phyloP scores from a whole-genome alignment of 64 coral and sea anemone species.

The Orbicella faveolata region DNA sequence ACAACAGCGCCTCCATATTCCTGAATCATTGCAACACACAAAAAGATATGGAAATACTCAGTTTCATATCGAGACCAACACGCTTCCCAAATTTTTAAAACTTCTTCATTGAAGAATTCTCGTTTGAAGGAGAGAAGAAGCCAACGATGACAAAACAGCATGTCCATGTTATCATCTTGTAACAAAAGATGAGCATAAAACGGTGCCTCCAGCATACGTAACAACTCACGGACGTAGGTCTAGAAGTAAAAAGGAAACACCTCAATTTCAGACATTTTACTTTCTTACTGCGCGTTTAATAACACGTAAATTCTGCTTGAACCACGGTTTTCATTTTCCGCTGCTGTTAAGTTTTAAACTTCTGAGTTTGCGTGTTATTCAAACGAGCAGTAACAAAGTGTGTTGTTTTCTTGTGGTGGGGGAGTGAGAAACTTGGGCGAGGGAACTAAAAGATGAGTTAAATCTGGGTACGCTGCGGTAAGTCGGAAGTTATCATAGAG shows the following conservation, averaged over 20 bases:
- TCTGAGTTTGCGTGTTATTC: too few species aligned
- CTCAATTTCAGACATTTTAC: too few species aligned
- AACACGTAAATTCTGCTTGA: too few species aligned
- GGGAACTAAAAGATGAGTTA: too few species aligned
- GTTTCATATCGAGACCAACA: constrained; percentile 98
- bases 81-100: constrained; percentile 91
- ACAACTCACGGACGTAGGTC: constrained; percentile 86
- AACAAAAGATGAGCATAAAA: constrained; percentile 93
- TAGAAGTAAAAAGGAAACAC: constrained; percentile 13
- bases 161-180: constrained; percentile 80
- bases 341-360: too few species aligned
- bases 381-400: too few species aligned
- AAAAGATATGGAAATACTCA: constrained; percentile 95
- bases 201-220: constrained; percentile 65
- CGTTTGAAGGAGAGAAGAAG: constrained; percentile 94
- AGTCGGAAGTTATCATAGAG: too few species aligned
- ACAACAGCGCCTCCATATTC: constrained; percentile 77
- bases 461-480: too few species aligned
- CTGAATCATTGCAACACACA: constrained; percentile 91
- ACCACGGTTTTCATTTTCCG: too few species aligned
- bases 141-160: constrained; percentile 99
- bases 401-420: too few species aligned
- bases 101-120: constrained; percentile 93
- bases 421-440: too few species aligned
- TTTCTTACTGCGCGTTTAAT: too few species aligned